Conservation (phyloP, 2,113 vertebrate species). For the Nothocercus nigrocapillus region DNA sequence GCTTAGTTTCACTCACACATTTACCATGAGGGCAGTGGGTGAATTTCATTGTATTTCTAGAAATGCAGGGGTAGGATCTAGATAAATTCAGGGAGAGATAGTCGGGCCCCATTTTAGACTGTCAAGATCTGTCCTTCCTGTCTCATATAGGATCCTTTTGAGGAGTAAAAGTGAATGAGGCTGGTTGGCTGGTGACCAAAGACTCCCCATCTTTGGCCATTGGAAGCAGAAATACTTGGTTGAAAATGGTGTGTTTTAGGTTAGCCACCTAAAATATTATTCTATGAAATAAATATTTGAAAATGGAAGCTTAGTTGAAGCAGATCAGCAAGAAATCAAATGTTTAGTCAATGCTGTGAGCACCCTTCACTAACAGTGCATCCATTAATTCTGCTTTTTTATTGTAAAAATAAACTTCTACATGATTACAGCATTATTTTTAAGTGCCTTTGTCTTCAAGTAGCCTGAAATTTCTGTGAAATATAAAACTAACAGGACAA, state of each 20-base stretch:
- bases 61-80: not conserved
- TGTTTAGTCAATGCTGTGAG: slow-evolving; percentile 27
- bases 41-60: not conserved
- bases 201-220: not conserved
- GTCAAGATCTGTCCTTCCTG: not conserved
- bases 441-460: not conserved
- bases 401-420: slow-evolving; percentile 43
- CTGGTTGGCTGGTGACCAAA: not conserved
- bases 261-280: not conserved
- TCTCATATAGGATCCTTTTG: not conserved
- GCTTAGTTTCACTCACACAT: not conserved
- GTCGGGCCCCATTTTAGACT: not conserved
- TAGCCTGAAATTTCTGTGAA: not conserved
- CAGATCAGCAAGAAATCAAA: slow-evolving; percentile 23
- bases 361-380: not conserved
- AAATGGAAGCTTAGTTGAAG: not conserved
- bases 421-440: slow-evolving; percentile 26
- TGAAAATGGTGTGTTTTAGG: not conserved
- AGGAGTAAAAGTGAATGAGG: not conserved
- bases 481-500: not conserved
- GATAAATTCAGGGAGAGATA: not conserved
- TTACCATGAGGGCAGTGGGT: not conserved
- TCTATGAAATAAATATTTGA: not conserved
- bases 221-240: not conserved
- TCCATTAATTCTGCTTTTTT: slow-evolving; percentile 19